phyloP scores from a whole-genome alignment of 2,888 invertebrate genomes.

The Acanthosepion pharaonis region DNA sequence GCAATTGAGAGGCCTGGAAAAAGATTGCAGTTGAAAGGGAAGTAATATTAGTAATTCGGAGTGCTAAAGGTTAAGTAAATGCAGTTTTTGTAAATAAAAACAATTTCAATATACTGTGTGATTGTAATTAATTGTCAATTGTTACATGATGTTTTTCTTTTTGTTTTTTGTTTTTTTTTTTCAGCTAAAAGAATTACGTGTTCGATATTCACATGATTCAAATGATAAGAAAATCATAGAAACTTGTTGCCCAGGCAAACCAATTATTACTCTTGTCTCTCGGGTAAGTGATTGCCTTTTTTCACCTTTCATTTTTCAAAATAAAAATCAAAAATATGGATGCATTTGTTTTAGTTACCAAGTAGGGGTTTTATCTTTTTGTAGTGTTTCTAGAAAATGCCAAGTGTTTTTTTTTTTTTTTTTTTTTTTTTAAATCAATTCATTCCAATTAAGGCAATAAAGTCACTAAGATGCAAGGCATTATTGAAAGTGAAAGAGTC shows the following conservation, averaged over 20 bases:
- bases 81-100: too few relatives aligned
- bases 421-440: too few relatives aligned
- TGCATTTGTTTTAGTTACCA: background rate
- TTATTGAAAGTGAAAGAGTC: too few relatives aligned
- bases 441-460: too few relatives aligned
- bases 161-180: conserved; percentile 48
- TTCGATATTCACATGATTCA: conserved; percentile 83
- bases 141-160: background rate
- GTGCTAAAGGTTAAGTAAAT: too few relatives aligned
- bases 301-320: background rate
- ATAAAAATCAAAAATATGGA: background rate
- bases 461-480: too few relatives aligned
- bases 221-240: conserved; percentile 85
- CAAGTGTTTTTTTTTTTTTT: background rate
- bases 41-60: too few relatives aligned
- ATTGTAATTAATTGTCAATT: background rate
- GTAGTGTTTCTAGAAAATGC: background rate
- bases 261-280: conserved; percentile 79
- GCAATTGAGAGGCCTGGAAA: too few relatives aligned
- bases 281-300: conserved; percentile 60
- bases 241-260: conserved; percentile 92
- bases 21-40: too few relatives aligned
- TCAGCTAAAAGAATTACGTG: conserved; percentile 85
- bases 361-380: background rate
- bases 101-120: too few relatives aligned